Conservation (phyloP, 2,113 vertebrate genomes). For the Brachionichthys hirsutus region DNA sequence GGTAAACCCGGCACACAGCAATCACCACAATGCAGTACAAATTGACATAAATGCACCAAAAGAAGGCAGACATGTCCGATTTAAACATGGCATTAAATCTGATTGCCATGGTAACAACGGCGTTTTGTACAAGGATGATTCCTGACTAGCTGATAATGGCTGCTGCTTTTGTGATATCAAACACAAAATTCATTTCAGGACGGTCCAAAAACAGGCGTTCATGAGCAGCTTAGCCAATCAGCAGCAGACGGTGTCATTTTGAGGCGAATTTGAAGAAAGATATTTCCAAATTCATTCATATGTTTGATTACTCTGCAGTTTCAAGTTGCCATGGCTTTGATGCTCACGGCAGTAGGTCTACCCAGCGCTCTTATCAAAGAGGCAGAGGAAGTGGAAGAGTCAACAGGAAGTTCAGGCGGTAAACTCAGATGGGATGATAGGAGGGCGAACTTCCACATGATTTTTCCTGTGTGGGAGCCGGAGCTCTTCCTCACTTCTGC, state of each 20-base stretch:
- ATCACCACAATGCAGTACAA: slow-evolving; percentile 56
- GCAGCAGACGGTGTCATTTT: slow-evolving; percentile 18
- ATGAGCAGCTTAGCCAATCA: slow-evolving; percentile 21
- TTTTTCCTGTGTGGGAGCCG: slow-evolving; percentile 69
- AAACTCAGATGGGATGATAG: slow-evolving; percentile 76
- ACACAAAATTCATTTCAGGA: background rate
- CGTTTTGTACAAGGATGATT: slow-evolving; percentile 16
- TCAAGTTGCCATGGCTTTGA: slow-evolving; percentile 46
- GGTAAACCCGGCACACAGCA: slow-evolving; percentile 68
- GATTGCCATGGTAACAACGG: slow-evolving; percentile 6
- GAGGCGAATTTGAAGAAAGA: slow-evolving; percentile 11
- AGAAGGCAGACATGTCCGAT: slow-evolving; percentile 37
- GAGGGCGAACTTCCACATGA: slow-evolving; percentile 68
- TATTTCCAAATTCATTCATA: slow-evolving; percentile 48
- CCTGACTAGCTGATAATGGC: slow-evolving; percentile 6
- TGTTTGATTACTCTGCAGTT: slow-evolving; percentile 50
- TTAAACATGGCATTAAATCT: slow-evolving; percentile 2
- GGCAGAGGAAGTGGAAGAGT: slow-evolving; percentile 79
- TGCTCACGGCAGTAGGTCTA: slow-evolving; percentile 68
- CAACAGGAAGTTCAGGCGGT: slow-evolving; percentile 78
- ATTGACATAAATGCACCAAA: slow-evolving; percentile 30
- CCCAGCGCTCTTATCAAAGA: slow-evolving; percentile 78
- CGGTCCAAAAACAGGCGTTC: slow-evolving; percentile 11
- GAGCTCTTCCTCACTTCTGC: slow-evolving; percentile 29
- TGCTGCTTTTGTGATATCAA: background rate